Evolutionary conservation across 2,888 invertebrate genomes (phyloP), one percentile per base, ranked within the genome.

Genomic region (Drosophila buzzatii): DNA sequence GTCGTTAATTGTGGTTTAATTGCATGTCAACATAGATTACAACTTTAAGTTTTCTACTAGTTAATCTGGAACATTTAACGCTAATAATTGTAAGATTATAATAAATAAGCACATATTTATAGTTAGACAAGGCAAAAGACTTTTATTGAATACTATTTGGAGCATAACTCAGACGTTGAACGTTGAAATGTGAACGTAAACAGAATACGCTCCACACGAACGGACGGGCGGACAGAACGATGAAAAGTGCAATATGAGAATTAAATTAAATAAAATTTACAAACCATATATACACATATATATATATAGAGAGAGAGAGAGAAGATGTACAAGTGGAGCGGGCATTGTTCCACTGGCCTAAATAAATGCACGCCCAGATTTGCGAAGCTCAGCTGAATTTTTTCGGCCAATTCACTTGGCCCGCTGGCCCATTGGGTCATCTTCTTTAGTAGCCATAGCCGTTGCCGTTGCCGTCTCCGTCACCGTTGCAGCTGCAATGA

Each of bases 401-500:
- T 66, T 60, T 8, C 27, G 56, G 44, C 14, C 42, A 31, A 55
- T 57, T 68, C 9, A 44, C 23, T 42, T 62, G 62, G 39, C 59
- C 73, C 55, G 44, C 31, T 31, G 53, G 58, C 44, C 55, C 58
- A 27, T 59, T 62, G 49, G 57, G 47, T 56, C 53, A 10, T 61
- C 53, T 20, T 23, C 35, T 57, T 77, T 72, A 80, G 85, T 79
- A 70, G 69, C 60, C 59, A 35, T 67, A 74, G 68, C 70, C 65
- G 55, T 65, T 44, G 59, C 52, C 45, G 37, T 41, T 35, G 31
- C 35, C 23, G 37, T 39, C 37, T 39, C 37, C 37, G 23, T 7
- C 0, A 2, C 39, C 33, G 31, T 47, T 12, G 55, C 59, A 87
- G 76, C 85, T 85, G 85, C 76, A 85, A 88, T 37, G 87, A 88